Base-by-base conservation (phyloP, 2,797 vertebrate species). In the Xyrichtys novacula region DNA sequence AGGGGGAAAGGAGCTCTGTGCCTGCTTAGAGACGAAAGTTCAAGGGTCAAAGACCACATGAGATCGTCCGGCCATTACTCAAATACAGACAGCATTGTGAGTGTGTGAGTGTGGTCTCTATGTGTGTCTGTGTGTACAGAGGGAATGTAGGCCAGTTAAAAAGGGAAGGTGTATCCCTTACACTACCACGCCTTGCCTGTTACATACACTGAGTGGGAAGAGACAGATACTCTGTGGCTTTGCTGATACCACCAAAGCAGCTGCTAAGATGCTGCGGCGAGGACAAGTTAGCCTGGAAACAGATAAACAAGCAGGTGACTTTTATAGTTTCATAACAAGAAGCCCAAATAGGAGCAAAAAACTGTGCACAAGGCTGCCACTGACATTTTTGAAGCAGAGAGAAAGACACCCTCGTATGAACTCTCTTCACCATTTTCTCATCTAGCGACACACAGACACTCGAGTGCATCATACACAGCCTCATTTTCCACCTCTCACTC, bases 91-190 rank as follows among this genome's bases (percentile, higher is more conserved):
- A 65, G 54, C 47, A 63, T 54, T 72, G 56, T 85, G 55, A 1
- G 40, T 59, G 63, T 34, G 65, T 39, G 44, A 14, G 10, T 23
- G 56, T 47, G 26, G 56, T 53, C 59, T 43, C 19, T 63, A 70
- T 65, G 59, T 65, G 40, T 32, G 54, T 38, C 64, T 61, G 53
- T 32, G 49, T 32, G 69, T 36, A 55, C 36, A 47, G 69, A 38
- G 73, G 76, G 85, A 89, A 91, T 89, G 77, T 90, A 85, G 85
- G 85, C 50, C 86, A 87, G 89, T 85, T 91, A 91, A 91, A 91
- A 86, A 71, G 71, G 85, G 90, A 89, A 87, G 85, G 66, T 82
- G 85, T 88, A 87, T 89, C 79, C 55, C 78, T 87, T 88, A 83
- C 88, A 84, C 60, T 53, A 48, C 76, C 75, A 74, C 84, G 9